Evolutionary conservation across 2,797 vertebrate genomes (phyloP), one percentile per base, ranked within the genome.

Genomic region (Setipinna tenuifilis): DNA sequence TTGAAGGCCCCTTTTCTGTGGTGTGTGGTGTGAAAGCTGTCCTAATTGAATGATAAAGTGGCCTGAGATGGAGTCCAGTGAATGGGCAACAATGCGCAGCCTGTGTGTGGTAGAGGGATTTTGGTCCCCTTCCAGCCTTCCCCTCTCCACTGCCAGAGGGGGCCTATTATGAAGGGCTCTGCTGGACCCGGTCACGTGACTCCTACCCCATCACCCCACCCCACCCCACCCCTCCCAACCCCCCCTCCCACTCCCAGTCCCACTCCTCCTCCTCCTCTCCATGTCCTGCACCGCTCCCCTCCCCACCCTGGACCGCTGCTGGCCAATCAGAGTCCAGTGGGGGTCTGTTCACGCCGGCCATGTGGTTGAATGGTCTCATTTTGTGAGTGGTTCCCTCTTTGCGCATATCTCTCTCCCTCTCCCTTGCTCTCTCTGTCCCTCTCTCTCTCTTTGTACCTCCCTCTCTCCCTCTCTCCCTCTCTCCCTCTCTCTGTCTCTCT

Each of bases 31-130:
- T 96, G 95, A 96, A 96, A 95, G 95, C 94, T 95, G 96, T 96
- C 95, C 95, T 96, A 96, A 96, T 96, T 96, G 95, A 96, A 96
- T 95, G 96, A 96, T 96, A 96, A 96, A 96, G 95, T 96, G 95
- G 91, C 92, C 93, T 50, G 94, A 94, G 95, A 96, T 95, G 94
- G 95, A 95, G 94, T 94, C 91, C 92, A 90, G 91, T 95, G 94
- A 95, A 96, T 95, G 90, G 94, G 83, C 94, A 95, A 96, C 96
- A 96, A 96, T 94, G 94, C 92, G 86, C 92, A 89, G 94, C 95
- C 95, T 96, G 96, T 96, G 96, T 96, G 96, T 96, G 95, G 94
- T 94, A 94, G 92, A 94, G 94, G 92, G 93, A 90, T 94, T 95
- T 94, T 95, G 95, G 94, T 95, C 93, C 93, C 92, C 90, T 91